Evolutionary conservation across 1,140 invertebrate genomes (phyloP), one percentile per base, ranked within the genome.

Genomic region (Cephus cinctus): DNA sequence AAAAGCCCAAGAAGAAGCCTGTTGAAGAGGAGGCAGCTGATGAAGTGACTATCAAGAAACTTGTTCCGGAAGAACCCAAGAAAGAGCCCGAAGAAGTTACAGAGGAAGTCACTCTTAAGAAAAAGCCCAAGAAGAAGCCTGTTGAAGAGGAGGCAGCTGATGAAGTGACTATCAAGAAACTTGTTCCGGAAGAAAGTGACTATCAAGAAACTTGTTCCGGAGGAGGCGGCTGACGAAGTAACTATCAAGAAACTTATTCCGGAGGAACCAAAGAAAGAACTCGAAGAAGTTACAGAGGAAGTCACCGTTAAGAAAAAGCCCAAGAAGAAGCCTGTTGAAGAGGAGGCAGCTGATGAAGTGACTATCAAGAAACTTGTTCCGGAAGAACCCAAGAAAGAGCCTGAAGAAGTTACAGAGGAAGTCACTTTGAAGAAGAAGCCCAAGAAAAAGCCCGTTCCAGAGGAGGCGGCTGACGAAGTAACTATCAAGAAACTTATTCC

Each of bases 291-390:
- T 41, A 12, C 36, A 30, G 41, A 42, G 27, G 34, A 44, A 23
- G 27, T 14, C 18, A 15, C 3, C 12, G 22, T 39, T 31, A 49
- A 0, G 68, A 71, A 43, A 62, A 69, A 32, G 62, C 65, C 32
- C 52, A 61, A 40, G 61, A 60, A 5, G 69, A 71, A 34, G 50
- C 67, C 0, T 43, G 48, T 71, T 27, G 65, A 50, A 31, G 44
- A 8, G 35, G 38, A 43, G 34, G 20, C 32, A 5, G 18, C 38
- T 27, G 30, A 45, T 32, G 23, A 38, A 2, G 44, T 65, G 14
- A 52, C 59, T 44, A 58, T 57, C 43, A 0, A 55, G 65, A 1
- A 65, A 67, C 23, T 63, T 63, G 11, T 48, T 63, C 40, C 62
- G 57, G 2, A 65, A 67, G 42, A 56, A 63, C 48, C 23, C 12